These are phyloP conservation scores for Trissolcus japonicus DNA, from an alignment of 2,888 invertebrate genomes.

Conservation along the genomic window DNA sequence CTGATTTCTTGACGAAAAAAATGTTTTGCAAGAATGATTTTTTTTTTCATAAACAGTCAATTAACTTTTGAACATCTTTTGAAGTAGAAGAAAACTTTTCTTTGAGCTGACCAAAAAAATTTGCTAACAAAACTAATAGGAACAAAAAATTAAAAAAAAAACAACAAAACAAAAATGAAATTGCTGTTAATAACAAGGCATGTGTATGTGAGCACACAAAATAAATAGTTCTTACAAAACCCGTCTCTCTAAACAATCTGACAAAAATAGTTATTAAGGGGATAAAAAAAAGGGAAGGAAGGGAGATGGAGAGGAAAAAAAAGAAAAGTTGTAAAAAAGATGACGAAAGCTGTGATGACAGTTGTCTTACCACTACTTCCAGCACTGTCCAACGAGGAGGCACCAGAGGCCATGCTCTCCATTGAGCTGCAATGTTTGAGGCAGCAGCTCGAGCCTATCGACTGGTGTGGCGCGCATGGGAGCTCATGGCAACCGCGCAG, in stretches of 20 bases:
- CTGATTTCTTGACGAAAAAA: too few relatives aligned
- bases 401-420: constrained; percentile 85
- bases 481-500: constrained; percentile 57
- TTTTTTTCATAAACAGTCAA: too few relatives aligned
- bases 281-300: not conserved
- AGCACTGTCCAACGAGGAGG: constrained; percentile 87
- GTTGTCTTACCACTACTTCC: constrained; percentile 83
- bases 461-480: too few relatives aligned
- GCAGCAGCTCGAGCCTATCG: not conserved
- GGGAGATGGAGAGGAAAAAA: not conserved
- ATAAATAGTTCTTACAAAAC: not conserved
- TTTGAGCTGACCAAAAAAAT: too few relatives aligned
- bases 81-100: too few relatives aligned
- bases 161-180: too few relatives aligned
- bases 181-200: not conserved
- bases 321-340: not conserved
- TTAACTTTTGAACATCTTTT: too few relatives aligned
- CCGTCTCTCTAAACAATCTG: not conserved
- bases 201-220: not conserved
- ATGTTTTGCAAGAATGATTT: too few relatives aligned
- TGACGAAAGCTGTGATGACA: constrained; percentile 13
- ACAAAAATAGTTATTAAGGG: not conserved
- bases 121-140: too few relatives aligned
- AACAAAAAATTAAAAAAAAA: too few relatives aligned
- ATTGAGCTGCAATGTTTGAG: constrained; percentile 47